Evolutionary conservation across 1,140 invertebrate species (phyloP), one percentile per base, ranked within the genome.

Genomic region (Gryllus bimaculatus): DNA sequence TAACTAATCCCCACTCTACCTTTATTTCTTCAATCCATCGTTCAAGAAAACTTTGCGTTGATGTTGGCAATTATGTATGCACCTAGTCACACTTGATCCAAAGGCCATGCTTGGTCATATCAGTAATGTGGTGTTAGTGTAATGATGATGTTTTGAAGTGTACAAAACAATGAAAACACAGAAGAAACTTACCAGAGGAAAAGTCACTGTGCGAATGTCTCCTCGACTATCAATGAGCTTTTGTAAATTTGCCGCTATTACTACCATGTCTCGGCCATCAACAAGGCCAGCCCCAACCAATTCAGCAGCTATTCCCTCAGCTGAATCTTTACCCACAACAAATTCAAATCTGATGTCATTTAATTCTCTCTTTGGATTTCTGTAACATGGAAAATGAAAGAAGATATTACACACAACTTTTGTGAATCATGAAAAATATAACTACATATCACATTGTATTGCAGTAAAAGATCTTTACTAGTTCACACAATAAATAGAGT

Each of bases 271-370:
- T 82, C 92, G 91, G 8, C 94, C 93, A 85, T 98, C 95, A 8
- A 99, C 96, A 20, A 99, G 88, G 8, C 97, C 96, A 26, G 97
- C 97, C 77, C 94, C 94, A 15, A 99, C 96, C 80, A 99, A 87
- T 87, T 99, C 97, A 12, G 92, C 89, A 7, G 97, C 96, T 79
- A 99, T 98, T 74, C 96, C 96, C 86, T 98, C 95, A 0, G 96
- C 92, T 0, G 95, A 95, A 86, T 99, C 97, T 86, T 95, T 92
- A 6, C 95, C 95, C 15, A 94, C 91, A 7, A 93, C 92, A 86
- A 96, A 99, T 85, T 99, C 96, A 86, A 99, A 99, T 82, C 96
- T 91, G 81, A 99, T 99, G 84, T 99, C 98, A 86, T 99, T 99
- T 66, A 99, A 86, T 87, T 99, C 97, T 79, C 93, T 88, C 82